phyloP scores from a whole-genome alignment of 2,888 invertebrate genomes.

The Platycheirus rosarum region DNA sequence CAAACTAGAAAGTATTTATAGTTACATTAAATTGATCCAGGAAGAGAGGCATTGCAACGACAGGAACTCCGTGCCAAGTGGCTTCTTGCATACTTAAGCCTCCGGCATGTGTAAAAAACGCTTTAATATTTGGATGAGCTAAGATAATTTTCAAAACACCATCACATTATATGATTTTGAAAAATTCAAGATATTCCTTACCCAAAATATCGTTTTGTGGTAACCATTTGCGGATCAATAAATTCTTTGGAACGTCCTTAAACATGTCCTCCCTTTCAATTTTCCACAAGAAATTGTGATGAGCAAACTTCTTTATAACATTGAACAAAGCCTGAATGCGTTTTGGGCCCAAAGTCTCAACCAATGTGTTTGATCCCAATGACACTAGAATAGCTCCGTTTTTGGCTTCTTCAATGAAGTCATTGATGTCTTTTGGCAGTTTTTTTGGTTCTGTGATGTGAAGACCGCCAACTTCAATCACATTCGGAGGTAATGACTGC shows the following conservation, averaged over 20 bases:
- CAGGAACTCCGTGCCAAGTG: slow-evolving; percentile 75
- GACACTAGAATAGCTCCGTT: slow-evolving; percentile 78
- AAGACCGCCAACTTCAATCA: slow-evolving; percentile 77
- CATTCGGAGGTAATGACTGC: slow-evolving; percentile 75
- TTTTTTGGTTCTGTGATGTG: slow-evolving; percentile 76
- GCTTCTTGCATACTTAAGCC: slow-evolving; percentile 76
- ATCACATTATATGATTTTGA: not conserved
- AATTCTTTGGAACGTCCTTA: slow-evolving; percentile 80
- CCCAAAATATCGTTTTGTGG: slow-evolving; percentile 84
- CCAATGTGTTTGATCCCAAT: slow-evolving; percentile 77
- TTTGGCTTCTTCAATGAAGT: slow-evolving; percentile 75
- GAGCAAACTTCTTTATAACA: slow-evolving; percentile 76
- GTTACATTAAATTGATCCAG: slow-evolving; percentile 75
- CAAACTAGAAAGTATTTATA: too few species aligned
- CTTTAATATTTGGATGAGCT: slow-evolving; percentile 75
- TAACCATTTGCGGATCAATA: slow-evolving; percentile 83
- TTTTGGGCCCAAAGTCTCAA: slow-evolving; percentile 58
- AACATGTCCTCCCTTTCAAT: slow-evolving; percentile 72
- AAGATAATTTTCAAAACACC: not conserved
- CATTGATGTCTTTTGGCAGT: slow-evolving; percentile 75
- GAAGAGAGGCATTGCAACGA: slow-evolving; percentile 76
- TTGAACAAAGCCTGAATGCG: slow-evolving; percentile 75
- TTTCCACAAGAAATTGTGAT: slow-evolving; percentile 79
- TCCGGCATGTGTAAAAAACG: slow-evolving; percentile 76
- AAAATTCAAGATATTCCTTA: slow-evolving; percentile 75